Evolutionary conservation across 2,797 vertebrate species (phyloP).

Genomic region (Typhlichthys subterraneus): DNA sequence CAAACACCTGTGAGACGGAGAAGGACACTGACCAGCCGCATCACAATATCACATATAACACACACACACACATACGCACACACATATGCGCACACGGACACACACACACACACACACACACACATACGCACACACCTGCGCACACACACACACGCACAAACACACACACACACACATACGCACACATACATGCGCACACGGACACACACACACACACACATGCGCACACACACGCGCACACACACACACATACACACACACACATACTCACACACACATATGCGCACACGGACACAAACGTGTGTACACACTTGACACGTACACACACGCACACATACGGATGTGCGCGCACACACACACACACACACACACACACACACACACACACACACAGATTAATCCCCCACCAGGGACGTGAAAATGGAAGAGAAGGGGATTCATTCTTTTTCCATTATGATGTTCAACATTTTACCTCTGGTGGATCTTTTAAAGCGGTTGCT

Average conservation of each 20-base stretch:
- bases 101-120: constrained; percentile 1
- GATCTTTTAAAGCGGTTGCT: no score
- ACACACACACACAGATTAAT: not conserved
- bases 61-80: constrained; percentile 18
- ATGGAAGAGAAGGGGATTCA: not conserved
- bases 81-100: constrained; percentile 9
- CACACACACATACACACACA: not conserved
- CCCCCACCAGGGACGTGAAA: no score
- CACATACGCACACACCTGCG: not conserved
- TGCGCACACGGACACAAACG: not conserved
- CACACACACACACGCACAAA: not conserved
- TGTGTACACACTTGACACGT: no score
- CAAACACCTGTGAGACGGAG: constrained; percentile 52
- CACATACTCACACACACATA: not conserved
- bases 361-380: constrained; percentile 7
- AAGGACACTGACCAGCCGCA: constrained; percentile 43
- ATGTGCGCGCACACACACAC: not conserved
- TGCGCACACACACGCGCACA: not conserved
- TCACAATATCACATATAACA: constrained; percentile 22
- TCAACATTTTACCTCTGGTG: no score
- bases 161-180: not conserved
- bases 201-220: not conserved
- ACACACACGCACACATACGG: not conserved
- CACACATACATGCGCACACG: not conserved
- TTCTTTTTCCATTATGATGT: no score